Evolutionary conservation across 2,113 vertebrate genomes (phyloP).

Genomic region (Sebastes schlegelii): DNA sequence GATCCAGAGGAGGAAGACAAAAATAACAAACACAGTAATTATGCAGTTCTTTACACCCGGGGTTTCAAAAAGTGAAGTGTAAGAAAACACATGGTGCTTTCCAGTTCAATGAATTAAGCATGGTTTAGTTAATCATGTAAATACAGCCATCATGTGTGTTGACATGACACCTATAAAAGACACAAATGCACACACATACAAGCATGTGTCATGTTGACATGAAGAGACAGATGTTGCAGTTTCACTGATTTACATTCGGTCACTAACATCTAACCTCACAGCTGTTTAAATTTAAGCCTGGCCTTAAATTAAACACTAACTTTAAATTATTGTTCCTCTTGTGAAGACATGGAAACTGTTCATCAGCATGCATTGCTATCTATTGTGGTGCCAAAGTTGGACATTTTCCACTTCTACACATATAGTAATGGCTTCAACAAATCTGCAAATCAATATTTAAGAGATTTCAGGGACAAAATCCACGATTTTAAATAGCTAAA

Average conservation of each 20-base stretch:
- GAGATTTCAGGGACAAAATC: neutral
- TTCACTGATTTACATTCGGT: conserved; percentile 3
- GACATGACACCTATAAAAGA: neutral
- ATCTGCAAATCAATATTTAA: neutral
- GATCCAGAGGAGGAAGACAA: neutral
- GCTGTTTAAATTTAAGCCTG: conserved; percentile 18
- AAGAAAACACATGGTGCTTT: neutral
- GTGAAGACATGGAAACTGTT: neutral
- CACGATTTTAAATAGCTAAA: neutral
- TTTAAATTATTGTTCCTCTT: neutral
- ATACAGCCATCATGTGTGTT: neutral
- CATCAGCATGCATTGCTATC: neutral
- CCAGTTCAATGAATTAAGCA: neutral
- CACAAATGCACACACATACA: neutral
- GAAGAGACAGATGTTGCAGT: conserved; percentile 5
- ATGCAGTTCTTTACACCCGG: neutral
- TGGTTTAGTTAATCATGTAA: neutral
- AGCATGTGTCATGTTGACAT: conserved; percentile 1
- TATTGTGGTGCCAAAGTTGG: neutral
- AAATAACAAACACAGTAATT: neutral
- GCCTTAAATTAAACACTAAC: neutral
- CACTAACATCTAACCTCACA: neutral
- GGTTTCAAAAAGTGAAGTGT: neutral
- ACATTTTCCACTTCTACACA: neutral
- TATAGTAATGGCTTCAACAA: neutral